These are phyloP conservation scores for Stenotaenia linearis DNA, from an alignment of 2,888 invertebrate species.

Conservation along the genomic window DNA sequence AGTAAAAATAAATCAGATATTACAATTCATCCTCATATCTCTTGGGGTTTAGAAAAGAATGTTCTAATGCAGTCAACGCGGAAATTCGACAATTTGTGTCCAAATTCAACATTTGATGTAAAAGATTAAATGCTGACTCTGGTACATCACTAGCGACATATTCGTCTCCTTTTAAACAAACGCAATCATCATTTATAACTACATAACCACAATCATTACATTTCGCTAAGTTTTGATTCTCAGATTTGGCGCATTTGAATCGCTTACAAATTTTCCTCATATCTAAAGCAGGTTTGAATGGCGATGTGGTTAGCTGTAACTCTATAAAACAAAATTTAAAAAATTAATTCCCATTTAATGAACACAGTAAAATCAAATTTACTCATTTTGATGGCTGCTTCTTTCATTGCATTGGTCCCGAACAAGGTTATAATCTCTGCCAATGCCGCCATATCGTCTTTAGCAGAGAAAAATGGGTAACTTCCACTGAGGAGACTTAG, in stretches of 20 bases:
- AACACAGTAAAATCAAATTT: slow-evolving; percentile 39
- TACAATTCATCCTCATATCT: neutral
- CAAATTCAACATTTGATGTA: slow-evolving; percentile 66
- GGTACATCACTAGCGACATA: slow-evolving; percentile 53
- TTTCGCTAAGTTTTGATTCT: slow-evolving; percentile 28
- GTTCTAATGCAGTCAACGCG: slow-evolving; percentile 66
- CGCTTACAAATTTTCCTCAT: slow-evolving; percentile 47
- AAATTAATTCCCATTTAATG: neutral
- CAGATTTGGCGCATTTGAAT: slow-evolving; percentile 40
- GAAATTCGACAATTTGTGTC: slow-evolving; percentile 67
- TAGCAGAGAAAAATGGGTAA: slow-evolving; percentile 77
- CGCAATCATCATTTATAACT: neutral
- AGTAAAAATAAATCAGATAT: no score
- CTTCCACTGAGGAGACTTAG: slow-evolving; percentile 68
- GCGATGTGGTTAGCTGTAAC: slow-evolving; percentile 33
- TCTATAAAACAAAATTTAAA: neutral
- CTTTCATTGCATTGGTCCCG: slow-evolving; percentile 63
- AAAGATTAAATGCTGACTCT: slow-evolving; percentile 65
- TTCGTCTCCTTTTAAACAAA: neutral
- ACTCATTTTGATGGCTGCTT: slow-evolving; percentile 64
- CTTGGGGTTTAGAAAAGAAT: slow-evolving; percentile 61
- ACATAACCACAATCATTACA: neutral
- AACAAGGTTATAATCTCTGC: slow-evolving; percentile 76
- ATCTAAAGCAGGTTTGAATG: slow-evolving; percentile 42
- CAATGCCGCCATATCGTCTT: slow-evolving; percentile 69